These are phyloP conservation scores for Taeniopygia guttata DNA, from an alignment of 2,797 vertebrate genomes.

Conservation along the genomic window DNA sequence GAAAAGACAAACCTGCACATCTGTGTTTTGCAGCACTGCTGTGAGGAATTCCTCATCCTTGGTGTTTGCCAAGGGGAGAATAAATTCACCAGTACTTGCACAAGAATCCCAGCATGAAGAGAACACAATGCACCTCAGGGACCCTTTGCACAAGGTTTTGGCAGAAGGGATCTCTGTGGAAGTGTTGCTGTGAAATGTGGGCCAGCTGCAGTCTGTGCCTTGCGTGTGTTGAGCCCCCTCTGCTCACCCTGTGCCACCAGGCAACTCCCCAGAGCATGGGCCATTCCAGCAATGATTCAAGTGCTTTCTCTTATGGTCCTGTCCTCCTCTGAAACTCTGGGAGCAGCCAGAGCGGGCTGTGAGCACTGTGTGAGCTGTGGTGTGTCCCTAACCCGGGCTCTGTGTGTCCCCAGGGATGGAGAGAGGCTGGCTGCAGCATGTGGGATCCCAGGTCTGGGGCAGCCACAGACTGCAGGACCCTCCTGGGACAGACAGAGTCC, in stretches of 20 bases:
- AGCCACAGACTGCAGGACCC: neutral
- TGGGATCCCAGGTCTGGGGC: neutral
- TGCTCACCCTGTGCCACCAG: neutral
- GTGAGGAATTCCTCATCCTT: neutral
- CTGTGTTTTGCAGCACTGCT: neutral
- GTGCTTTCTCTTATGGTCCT: neutral
- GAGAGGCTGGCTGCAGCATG: neutral
- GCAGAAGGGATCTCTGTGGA: neutral
- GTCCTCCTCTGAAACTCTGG: neutral
- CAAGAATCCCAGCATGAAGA: accelerated
- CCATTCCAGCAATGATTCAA: accelerated
- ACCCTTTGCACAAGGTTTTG: neutral
- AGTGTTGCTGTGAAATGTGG: neutral
- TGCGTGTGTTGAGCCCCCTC: neutral
- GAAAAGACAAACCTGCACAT: neutral
- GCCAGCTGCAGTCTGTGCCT: neutral
- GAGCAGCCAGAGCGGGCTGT: neutral
- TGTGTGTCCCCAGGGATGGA: neutral
- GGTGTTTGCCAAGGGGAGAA: neutral
- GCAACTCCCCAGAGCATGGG: neutral
- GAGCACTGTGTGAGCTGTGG: accelerated
- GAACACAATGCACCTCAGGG: accelerated
- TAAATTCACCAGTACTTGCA: neutral
- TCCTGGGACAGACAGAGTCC: neutral
- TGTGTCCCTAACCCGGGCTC: neutral